phyloP scores from a whole-genome alignment of 2,888 invertebrate genomes.

The Sesamia inferens region DNA sequence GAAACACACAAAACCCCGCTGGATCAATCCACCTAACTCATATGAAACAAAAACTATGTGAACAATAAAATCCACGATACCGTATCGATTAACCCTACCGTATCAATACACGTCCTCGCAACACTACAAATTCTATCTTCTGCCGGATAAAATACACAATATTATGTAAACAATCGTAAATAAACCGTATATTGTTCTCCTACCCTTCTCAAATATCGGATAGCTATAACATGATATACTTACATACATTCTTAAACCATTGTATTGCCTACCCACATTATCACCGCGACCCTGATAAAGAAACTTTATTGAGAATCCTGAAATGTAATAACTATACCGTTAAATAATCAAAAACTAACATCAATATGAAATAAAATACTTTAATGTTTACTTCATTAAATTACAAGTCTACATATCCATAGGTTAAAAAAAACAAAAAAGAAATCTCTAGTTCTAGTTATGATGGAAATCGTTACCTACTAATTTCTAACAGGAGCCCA shows the following conservation, averaged over 20 bases:
- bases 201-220: slow-evolving; percentile 12
- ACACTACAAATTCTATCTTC: background rate
- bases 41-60: background rate
- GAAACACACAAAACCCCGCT: no score
- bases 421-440: no score
- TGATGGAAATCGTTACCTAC: no score
- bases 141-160: background rate
- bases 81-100: slow-evolving; percentile 1
- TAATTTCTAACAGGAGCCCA: no score
- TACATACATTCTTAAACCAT: slow-evolving; percentile 7
- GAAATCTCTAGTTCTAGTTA: no score
- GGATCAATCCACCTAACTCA: background rate
- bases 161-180: slow-evolving; percentile 13
- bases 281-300: background rate
- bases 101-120: slow-evolving; percentile 1
- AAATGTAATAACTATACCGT: background rate
- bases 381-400: background rate
- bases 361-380: background rate
- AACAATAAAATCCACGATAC: background rate
- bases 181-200: background rate
- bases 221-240: slow-evolving; percentile 9
- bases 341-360: background rate
- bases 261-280: background rate
- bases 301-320: background rate
- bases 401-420: no score